Base-by-base conservation (phyloP, 1,140 invertebrate species). In the Drosophila nasuta region DNA sequence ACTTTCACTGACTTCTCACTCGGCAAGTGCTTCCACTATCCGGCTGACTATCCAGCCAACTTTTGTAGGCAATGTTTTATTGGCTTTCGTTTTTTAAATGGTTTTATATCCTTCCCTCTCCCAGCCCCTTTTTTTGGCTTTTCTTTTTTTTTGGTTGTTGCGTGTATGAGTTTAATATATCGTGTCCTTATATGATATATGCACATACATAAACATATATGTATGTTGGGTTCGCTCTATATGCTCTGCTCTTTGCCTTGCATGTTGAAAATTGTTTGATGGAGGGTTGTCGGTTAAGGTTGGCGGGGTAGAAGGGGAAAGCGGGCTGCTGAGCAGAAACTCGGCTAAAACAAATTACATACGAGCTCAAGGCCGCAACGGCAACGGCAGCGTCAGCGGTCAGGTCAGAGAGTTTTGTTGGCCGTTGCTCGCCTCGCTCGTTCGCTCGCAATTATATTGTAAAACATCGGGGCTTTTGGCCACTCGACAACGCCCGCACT, bases 291-390 rank as follows among this genome's bases (percentile, higher is more conserved):
- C 35, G 62, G 33, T 63, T 46, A 17, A 38, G 62, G 48, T 62
- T 41, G 33, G 1, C 3, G 35, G n/a, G 45, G 45, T 0, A 5
- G 33, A 4, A 13, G 15, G 15, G 8, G 49, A 46, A 67, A 57
- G 7, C 1, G 10, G 10, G 7, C 8, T 7, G 35, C 7, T 10
- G 33, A 8, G 33, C 33, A 33, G 33, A 38, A 79, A 72, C 57
- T 68, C 66, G 77, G 67, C 69, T 82, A 88, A 80, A 80, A 80
- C 83, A 88, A 88, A 88, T 88, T 88, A 87, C 85, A 79, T 82
- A 71, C 60, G 66, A 77, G 77, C 78, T 83, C 83, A 87, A 87
- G 83, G 83, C 82, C 82, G 77, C 79, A 79, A 65, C 58, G 68
- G 77, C 79, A 79, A 65, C 58, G 68, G 82, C 82, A 82, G 77